phyloP scores from a whole-genome alignment of 2,113 vertebrate species.

The Okapia johnstoni region DNA sequence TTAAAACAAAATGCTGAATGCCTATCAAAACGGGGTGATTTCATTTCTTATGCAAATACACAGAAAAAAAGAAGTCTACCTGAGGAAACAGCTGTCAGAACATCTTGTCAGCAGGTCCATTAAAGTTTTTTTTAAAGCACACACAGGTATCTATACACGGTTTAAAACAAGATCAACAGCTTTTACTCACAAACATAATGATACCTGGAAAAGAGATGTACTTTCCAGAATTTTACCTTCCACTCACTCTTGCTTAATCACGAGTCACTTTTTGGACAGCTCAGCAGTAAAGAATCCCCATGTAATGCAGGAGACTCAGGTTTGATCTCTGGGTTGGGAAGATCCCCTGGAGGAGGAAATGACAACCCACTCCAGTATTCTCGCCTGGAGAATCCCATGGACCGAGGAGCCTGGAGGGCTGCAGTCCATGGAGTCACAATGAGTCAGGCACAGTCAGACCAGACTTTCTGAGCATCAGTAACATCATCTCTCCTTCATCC shows the following conservation, averaged over 20 bases:
- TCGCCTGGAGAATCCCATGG: not conserved
- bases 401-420: not conserved
- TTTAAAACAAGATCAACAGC: not conserved
- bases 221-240: slow-evolving; percentile 8
- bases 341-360: not conserved
- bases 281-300: not conserved
- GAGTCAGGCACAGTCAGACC: not conserved
- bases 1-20: slow-evolving; percentile 64
- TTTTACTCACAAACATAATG: not conserved
- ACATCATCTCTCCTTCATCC: not conserved
- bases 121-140: slow-evolving; percentile 58
- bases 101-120: slow-evolving; percentile 62
- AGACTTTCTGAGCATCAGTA: not conserved
- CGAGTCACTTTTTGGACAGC: not conserved
- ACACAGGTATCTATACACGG: not conserved
- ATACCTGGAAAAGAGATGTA: not conserved
- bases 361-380: not conserved
- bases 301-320: not conserved
- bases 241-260: not conserved
- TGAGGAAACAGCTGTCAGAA: slow-evolving; percentile 73
- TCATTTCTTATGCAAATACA: slow-evolving; percentile 47
- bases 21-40: slow-evolving; percentile 61
- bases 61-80: slow-evolving; percentile 54
- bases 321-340: not conserved
- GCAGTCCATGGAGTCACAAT: not conserved